phyloP scores from a whole-genome alignment of 2,888 invertebrate species.

The Agrochola lota region DNA sequence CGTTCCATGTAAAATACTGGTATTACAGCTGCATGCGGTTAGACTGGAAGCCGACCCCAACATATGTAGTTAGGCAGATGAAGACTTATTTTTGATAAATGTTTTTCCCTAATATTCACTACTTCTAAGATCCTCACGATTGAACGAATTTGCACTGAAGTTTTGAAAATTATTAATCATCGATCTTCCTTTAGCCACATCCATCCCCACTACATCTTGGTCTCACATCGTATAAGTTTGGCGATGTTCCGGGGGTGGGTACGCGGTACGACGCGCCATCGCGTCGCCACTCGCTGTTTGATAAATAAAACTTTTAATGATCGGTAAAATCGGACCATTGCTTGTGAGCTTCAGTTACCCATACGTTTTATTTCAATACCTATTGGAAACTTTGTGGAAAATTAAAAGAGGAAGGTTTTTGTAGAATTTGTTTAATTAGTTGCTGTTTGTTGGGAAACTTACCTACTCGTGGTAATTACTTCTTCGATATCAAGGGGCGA shows the following conservation, averaged over 20 bases:
- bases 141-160: background rate
- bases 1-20: background rate
- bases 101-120: background rate
- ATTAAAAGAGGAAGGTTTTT: constrained; percentile 12
- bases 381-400: constrained; percentile 27
- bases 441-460: background rate
- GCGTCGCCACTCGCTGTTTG: constrained; percentile 61
- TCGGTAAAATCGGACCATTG: constrained; percentile 49
- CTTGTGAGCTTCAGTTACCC: constrained; percentile 28
- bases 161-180: background rate
- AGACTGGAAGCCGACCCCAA: background rate
- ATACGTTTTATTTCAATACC: constrained; percentile 38
- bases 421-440: constrained; percentile 16
- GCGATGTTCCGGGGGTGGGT: constrained; percentile 68
- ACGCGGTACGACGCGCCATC: constrained; percentile 66
- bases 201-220: constrained; percentile 18
- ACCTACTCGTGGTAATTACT: background rate
- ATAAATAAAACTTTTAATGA: constrained; percentile 70
- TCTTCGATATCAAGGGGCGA: background rate
- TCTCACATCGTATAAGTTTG: constrained; percentile 56
- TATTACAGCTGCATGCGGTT: background rate
- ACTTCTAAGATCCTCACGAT: background rate
- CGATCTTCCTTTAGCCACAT: constrained; percentile 6
- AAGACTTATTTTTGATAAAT: background rate
- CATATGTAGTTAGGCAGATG: background rate